Evolutionary conservation across 2,113 vertebrate species (phyloP).

Genomic region (Catharus fuscescens): DNA sequence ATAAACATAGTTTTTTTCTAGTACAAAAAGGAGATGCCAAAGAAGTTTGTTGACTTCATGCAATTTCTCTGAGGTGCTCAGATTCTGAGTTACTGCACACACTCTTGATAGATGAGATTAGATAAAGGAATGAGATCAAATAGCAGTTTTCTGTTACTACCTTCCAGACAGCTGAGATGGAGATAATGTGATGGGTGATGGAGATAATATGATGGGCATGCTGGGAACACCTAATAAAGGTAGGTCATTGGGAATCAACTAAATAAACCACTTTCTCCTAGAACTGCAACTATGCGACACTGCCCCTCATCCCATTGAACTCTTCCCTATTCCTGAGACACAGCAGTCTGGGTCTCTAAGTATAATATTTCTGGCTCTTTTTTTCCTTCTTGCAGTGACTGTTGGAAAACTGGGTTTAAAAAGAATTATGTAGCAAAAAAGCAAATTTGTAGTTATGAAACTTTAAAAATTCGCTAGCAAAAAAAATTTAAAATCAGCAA

Average conservation of each 20-base stretch:
- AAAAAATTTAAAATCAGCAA: not conserved
- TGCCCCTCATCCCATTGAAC: not conserved
- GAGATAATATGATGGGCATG: slow-evolving; percentile 50
- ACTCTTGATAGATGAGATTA: slow-evolving; percentile 65
- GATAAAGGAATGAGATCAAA: slow-evolving; percentile 67
- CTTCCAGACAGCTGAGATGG: slow-evolving; percentile 64
- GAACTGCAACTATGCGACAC: not conserved
- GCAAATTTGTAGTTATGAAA: not conserved
- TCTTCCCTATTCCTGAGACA: not conserved
- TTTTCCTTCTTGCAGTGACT: not conserved
- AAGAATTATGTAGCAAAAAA: not conserved
- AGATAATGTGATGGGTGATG: slow-evolving; percentile 49
- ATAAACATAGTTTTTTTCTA: slow-evolving; percentile 39
- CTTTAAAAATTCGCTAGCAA: not conserved
- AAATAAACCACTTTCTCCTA: slow-evolving; percentile 55
- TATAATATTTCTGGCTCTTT: not conserved
- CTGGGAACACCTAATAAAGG: slow-evolving; percentile 52
- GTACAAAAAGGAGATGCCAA: slow-evolving; percentile 5
- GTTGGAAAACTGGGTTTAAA: not conserved
- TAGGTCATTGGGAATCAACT: slow-evolving; percentile 50
- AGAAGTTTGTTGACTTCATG: slow-evolving; percentile 47
- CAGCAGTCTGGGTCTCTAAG: not conserved
- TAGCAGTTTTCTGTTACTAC: slow-evolving; percentile 67
- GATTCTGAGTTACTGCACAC: not conserved
- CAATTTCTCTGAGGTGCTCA: slow-evolving; percentile 63